Conservation (phyloP, 1,140 invertebrate genomes). For the Cydia pomonella region DNA sequence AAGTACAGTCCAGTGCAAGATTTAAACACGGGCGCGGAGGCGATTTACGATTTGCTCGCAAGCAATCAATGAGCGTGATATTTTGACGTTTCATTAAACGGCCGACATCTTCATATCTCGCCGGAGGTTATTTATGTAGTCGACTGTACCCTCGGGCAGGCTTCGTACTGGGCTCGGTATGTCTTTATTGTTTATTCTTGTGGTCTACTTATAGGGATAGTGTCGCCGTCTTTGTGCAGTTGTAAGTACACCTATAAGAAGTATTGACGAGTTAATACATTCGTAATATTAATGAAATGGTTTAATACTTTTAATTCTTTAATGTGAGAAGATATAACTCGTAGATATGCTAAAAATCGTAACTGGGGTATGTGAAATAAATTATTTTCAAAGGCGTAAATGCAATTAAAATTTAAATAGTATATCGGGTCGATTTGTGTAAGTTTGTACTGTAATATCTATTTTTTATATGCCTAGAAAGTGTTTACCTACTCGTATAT, state of each 20-base stretch:
- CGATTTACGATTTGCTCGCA: slow-evolving; percentile 50
- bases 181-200: slow-evolving; percentile 40
- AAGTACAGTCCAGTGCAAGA: slow-evolving; percentile 59
- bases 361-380: too few species aligned
- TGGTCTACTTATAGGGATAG: neutral
- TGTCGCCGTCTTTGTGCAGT: neutral
- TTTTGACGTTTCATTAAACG: slow-evolving; percentile 70
- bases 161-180: slow-evolving; percentile 35
- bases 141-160: slow-evolving; percentile 57
- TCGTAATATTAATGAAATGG: too few species aligned
- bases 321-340: too few species aligned
- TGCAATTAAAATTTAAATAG: too few species aligned
- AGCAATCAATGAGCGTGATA: slow-evolving; percentile 67
- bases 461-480: too few species aligned
- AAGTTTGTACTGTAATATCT: too few species aligned
- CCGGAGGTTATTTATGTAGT: slow-evolving; percentile 57
- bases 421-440: too few species aligned
- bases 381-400: too few species aligned
- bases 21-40: slow-evolving; percentile 49
- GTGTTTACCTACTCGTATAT: too few species aligned
- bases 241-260: neutral
- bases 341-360: too few species aligned
- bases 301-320: too few species aligned
- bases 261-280: neutral
- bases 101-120: slow-evolving; percentile 67